phyloP scores from a whole-genome alignment of 2,888 invertebrate genomes.

The Aphodius granarius region DNA sequence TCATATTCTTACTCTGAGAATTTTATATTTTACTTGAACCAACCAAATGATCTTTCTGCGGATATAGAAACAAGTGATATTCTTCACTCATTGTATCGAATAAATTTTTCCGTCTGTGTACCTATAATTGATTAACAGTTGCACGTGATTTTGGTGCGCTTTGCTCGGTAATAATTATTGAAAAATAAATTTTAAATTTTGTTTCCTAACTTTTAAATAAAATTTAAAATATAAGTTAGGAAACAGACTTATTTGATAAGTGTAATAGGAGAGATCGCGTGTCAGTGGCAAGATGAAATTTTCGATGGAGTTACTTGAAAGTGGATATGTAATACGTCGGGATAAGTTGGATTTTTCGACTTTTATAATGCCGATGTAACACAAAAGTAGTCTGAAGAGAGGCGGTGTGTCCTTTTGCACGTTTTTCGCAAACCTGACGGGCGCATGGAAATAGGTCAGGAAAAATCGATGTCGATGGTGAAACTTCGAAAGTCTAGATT shows the following conservation, averaged over 20 bases:
- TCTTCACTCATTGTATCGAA: too few relatives aligned
- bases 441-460: constrained; percentile 23
- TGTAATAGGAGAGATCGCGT: background rate
- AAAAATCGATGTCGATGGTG: constrained; percentile 22
- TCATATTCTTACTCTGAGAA: too few relatives aligned
- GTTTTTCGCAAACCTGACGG: background rate
- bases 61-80: too few relatives aligned
- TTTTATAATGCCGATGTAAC: constrained; percentile 6
- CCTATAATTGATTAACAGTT: too few relatives aligned
- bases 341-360: background rate
- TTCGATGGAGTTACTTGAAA: background rate
- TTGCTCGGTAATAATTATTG: too few relatives aligned
- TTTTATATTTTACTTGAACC: too few relatives aligned
- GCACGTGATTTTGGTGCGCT: too few relatives aligned
- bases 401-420: constrained; percentile 2
- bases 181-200: too few relatives aligned
- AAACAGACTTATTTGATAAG: background rate
- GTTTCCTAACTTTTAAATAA: too few relatives aligned
- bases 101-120: too few relatives aligned
- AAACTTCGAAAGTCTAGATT: constrained; percentile 25
- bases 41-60: too few relatives aligned
- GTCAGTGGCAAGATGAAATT: background rate
- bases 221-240: too few relatives aligned
- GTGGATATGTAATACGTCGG: background rate
- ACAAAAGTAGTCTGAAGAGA: constrained; percentile 10